These are phyloP conservation scores for Dendrocopos noguchii DNA, from an alignment of 2,113 vertebrate species.

Conservation along the genomic window DNA sequence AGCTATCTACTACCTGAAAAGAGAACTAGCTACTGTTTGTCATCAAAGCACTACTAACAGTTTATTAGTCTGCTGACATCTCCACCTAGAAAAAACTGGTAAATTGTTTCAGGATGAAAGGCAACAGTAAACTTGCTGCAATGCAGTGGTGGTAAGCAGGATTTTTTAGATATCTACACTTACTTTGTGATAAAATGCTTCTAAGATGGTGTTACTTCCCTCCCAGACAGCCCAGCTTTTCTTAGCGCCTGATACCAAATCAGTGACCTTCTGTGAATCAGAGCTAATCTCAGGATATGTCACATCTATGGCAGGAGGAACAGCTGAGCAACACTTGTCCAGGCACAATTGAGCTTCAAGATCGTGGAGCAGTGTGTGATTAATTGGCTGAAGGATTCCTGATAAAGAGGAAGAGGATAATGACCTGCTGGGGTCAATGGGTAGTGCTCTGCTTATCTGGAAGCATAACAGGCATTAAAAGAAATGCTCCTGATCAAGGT, in stretches of 20 bases:
- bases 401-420: slow-evolving; percentile 54
- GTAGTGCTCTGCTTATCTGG: slow-evolving; percentile 49
- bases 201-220: slow-evolving; percentile 72
- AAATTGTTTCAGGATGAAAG: slow-evolving; percentile 54
- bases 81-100: slow-evolving; percentile 49
- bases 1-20: slow-evolving; percentile 44
- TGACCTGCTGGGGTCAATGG: slow-evolving; percentile 33
- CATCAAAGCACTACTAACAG: slow-evolving; percentile 47
- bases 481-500: slow-evolving; percentile 69
- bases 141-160: slow-evolving; percentile 55
- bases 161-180: slow-evolving; percentile 71
- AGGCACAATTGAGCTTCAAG: slow-evolving; percentile 61
- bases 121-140: slow-evolving; percentile 51
- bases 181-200: slow-evolving; percentile 75
- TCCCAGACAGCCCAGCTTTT: slow-evolving; percentile 64
- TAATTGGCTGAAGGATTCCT: slow-evolving; percentile 62
- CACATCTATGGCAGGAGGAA: slow-evolving; percentile 68
- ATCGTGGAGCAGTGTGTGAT: slow-evolving; percentile 57
- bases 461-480: slow-evolving; percentile 45
- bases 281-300: slow-evolving; percentile 66
- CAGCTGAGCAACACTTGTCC: slow-evolving; percentile 67
- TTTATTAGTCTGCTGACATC: slow-evolving; percentile 73
- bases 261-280: slow-evolving; percentile 41
- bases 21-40: slow-evolving; percentile 64
- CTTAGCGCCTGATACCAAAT: slow-evolving; percentile 57